Evolutionary conservation across 2,113 vertebrate genomes (phyloP).

Genomic region (Lasiurus cinereus): DNA sequence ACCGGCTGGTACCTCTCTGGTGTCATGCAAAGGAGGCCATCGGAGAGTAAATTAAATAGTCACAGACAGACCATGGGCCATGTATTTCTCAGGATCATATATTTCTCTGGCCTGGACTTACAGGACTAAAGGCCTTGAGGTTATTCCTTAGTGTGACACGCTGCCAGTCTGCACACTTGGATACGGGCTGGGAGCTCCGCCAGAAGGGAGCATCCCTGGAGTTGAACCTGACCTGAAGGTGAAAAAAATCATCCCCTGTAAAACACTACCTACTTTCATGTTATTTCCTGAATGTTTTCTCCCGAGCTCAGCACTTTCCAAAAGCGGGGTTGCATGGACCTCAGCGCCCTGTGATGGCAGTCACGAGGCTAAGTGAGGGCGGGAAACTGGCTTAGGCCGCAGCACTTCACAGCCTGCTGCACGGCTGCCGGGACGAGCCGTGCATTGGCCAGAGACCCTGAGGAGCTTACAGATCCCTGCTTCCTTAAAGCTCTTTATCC

Average conservation of each 20-base stretch:
- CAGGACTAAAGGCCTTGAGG: background rate
- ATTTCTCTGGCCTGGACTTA: background rate
- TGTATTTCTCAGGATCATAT: background rate
- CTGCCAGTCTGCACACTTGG: too few species aligned
- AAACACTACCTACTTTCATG: background rate
- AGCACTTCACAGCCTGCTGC: background rate
- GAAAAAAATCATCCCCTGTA: background rate
- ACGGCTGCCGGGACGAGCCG: fast-evolving
- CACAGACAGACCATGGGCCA: fast-evolving
- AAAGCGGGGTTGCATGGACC: background rate
- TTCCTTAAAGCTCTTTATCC: background rate
- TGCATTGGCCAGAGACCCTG: background rate
- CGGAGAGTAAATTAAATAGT: background rate
- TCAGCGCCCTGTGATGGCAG: background rate
- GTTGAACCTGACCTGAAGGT: background rate
- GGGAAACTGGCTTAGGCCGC: background rate
- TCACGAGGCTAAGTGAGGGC: background rate
- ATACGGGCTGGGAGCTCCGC: background rate
- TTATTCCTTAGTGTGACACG: background rate
- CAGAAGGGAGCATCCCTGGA: background rate
- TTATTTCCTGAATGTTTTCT: conserved; percentile 26
- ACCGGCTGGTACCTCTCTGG: background rate
- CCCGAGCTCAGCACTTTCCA: conserved; percentile 5
- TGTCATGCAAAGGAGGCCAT: background rate
- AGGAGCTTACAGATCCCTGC: background rate